Percentiles rank a stretch among this genome's conserved stretches.
Conservation (phyloP, 2,113 vertebrate species). For the Rhinichthys klamathensis region DNA sequence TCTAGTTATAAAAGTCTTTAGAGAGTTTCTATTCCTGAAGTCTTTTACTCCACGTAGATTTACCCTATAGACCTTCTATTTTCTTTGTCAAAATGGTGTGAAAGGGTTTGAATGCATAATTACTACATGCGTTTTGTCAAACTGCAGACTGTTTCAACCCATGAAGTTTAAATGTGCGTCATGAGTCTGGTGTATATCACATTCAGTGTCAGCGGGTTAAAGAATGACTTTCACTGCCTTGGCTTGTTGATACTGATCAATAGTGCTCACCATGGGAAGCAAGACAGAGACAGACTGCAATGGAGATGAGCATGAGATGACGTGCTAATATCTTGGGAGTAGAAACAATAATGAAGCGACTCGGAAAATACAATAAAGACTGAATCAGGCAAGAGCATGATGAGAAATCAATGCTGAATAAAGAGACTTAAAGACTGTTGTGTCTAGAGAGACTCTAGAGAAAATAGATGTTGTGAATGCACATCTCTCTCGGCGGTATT, state of each 20-base stretch:
- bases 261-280: not conserved
- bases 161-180: not conserved
- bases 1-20: constrained; percentile 8
- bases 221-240: constrained; percentile 1
- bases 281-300: not conserved
- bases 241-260: constrained; percentile 17
- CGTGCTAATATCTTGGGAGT: not conserved
- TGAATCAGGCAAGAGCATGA: not conserved
- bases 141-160: not conserved
- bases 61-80: not conserved
- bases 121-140: not conserved
- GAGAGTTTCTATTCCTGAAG: constrained; percentile 5
- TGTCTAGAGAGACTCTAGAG: not conserved
- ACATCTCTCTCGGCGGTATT: not conserved
- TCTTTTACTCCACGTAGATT: not conserved
- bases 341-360: not conserved
- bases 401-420: constrained; percentile 6
- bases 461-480: not conserved
- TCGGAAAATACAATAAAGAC: not conserved
- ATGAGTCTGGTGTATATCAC: not conserved
- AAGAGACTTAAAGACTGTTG: not conserved
- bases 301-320: not conserved
- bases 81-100: not conserved
- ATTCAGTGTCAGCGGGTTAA: not conserved
- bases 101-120: not conserved